Base-by-base conservation (phyloP, 2,797 vertebrate species). In the Pangasius djambal region DNA sequence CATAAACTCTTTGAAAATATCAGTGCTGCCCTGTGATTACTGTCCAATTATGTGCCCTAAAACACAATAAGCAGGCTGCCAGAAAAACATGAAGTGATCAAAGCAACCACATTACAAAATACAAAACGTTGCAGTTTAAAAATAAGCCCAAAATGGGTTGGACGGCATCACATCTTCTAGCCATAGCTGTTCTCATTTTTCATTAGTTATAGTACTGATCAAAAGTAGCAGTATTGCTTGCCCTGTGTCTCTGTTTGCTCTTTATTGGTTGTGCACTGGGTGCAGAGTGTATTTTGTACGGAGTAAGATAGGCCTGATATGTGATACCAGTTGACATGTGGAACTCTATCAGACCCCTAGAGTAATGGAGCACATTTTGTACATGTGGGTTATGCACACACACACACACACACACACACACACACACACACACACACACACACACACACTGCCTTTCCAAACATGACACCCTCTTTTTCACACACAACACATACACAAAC, bases 391-490 rank as follows among this genome's bases (percentile, higher is more conserved):
- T 52, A 83, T 52, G 25, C 31, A 18, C 59, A 40, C 40, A 63
- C 20, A 25, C 34, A 86, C 67, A 50, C 20, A 44, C 75, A 40
- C 4, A 37, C 55, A 67, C 34, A 40, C 63, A 55, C 25, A 34
- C 91, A 92, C 92, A 87, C 69, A 88, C 92, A 90, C 88, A 85
- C 92, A 92, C 92, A 87, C 69, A 88, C 92, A 90, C 88, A 85
- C 92, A 90, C 88, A 85, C 92, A 94, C 88, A 92, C 34, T 34
- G 63, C 63, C 67, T 4, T 70, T 70, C 67, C 67, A 15, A 70
- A 34, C 67, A 63, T 25, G 67, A 72, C 34, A 40, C 2, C 34
- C 31, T 20, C 34, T 40, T 72, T 72, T 18, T 72, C 40, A 67
- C 74, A 59, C 20, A 50, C 81, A 34, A 75, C 37, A 63, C 69